Evolutionary conservation across 2,888 invertebrate genomes (phyloP).

Genomic region (Diaperis boleti): DNA sequence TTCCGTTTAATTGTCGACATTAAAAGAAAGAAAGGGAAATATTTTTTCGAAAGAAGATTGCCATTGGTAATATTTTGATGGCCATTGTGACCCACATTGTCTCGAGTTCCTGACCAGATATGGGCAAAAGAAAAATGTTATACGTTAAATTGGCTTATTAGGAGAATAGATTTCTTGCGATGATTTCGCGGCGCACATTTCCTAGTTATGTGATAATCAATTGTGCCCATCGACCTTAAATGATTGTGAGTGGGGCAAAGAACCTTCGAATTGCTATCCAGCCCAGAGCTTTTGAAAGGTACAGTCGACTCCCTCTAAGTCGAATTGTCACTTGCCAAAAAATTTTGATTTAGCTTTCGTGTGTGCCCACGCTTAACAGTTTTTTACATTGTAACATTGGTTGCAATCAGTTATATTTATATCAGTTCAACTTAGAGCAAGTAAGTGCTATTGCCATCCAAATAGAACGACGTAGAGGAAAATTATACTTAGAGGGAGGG

Average conservation of each 20-base stretch:
- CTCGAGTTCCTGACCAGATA: conserved; percentile 40
- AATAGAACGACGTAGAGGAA: too few species aligned
- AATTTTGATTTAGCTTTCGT: too few species aligned
- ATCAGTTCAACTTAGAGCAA: too few species aligned
- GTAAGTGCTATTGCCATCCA: too few species aligned
- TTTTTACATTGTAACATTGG: too few species aligned
- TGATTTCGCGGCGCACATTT: conserved; percentile 40
- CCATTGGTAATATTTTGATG: conserved; percentile 34
- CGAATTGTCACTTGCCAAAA: too few species aligned
- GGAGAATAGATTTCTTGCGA: conserved; percentile 45
- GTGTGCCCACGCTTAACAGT: too few species aligned
- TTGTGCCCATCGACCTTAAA: conserved; percentile 29
- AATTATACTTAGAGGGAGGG: too few species aligned
- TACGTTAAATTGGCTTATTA: conserved; percentile 50
- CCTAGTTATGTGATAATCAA: conserved; percentile 38
- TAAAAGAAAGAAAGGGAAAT: conserved; percentile 35
- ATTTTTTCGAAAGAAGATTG: conserved; percentile 24
- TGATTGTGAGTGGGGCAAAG: neutral
- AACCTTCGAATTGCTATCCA: neutral
- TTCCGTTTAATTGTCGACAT: conserved; percentile 32
- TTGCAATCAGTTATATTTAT: too few species aligned
- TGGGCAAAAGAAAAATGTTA: conserved; percentile 53
- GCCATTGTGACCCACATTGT: conserved; percentile 30
- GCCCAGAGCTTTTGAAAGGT: neutral
- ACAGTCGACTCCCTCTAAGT: too few species aligned